Evolutionary conservation across 2,797 vertebrate genomes (phyloP), one percentile per base, ranked within the genome.

Genomic region (Oreochromis mossambicus): DNA sequence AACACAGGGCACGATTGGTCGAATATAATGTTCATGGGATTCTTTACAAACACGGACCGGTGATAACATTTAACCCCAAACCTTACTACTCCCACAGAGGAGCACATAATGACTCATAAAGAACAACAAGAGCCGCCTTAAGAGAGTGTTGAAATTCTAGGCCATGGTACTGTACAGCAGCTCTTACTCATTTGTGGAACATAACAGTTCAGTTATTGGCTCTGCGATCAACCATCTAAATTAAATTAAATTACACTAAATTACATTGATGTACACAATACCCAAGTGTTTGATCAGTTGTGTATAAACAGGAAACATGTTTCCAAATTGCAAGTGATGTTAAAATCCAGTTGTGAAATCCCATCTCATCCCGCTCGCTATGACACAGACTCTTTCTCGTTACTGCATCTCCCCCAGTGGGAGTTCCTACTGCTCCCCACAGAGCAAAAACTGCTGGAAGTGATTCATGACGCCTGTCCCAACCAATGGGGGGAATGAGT

Each of bases 91-190:
- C 89, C 92, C 81, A 84, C 89, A 87, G 66, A 90, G 81, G 79
- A 90, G 89, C 63, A 51, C 11, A 48, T 0, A 79, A 68, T 95
- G 92, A 95, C 88, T 93, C 93, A 95, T 85, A 91, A 78, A 90
- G 80, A 56, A 3, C 14, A 38, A 46, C 55, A 14, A 11, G 15
- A 38, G 13, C 66, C 6, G 24, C 7, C 52, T n/a, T 52, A 29
- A 83, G 66, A 75, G 41, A 43, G 70, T 90, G 85, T 80, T 88
- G 73, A 91, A 91, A 90, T 86, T 78, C 41, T 81, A 50, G 32
- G n/a, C 24, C 26, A 24, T 19, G 36, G 7, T 66, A 81, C 34
- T 75, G 78, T 78, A 75, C 70, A 86, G 80, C 51, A 86, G 77
- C 15, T 90, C 21, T 92, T 87, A 79, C 46, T 93, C 90, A 88